Percentiles rank a stretch among this genome's conserved stretches.
These are phyloP conservation scores for Urocitellus parryii DNA, from an alignment of 2,113 vertebrate genomes.

Conservation along the genomic window DNA sequence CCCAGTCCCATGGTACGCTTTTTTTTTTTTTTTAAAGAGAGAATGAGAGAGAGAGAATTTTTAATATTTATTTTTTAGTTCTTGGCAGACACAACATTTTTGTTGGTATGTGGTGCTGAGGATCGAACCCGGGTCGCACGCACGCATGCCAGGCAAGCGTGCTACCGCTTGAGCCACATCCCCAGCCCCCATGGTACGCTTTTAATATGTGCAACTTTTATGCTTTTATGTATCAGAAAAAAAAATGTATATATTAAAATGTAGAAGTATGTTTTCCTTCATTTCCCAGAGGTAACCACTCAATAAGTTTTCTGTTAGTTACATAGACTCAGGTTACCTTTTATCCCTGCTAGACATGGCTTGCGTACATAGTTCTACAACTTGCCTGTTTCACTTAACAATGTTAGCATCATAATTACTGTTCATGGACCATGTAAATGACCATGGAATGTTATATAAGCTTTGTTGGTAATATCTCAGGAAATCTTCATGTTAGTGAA, in stretches of 20 bases:
- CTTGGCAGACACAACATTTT: no score
- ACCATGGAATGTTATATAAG: not conserved
- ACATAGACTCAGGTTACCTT: not conserved
- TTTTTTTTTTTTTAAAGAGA: no score
- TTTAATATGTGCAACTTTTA: not conserved
- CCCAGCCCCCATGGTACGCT: not conserved
- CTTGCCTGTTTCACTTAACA: slow-evolving; percentile 13
- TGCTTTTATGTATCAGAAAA: not conserved
- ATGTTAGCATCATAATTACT: not conserved
- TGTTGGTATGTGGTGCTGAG: no score
- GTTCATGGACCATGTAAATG: not conserved
- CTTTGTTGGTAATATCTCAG: not conserved
- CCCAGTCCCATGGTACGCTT: no score
- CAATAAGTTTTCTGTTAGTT: no score
- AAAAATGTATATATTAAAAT: not conserved
- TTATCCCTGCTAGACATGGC: not conserved
- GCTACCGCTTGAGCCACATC: no score
- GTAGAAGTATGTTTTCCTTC: not conserved
- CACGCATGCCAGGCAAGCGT: no score
- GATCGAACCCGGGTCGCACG: no score
- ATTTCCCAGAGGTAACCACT: not conserved
- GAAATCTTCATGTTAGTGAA: not conserved
- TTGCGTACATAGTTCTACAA: not conserved
- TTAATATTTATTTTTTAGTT: no score
- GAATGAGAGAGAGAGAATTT: no score